Evolutionary conservation across 2,888 invertebrate genomes (phyloP).

Genomic region (Drosophila mayaguana): DNA sequence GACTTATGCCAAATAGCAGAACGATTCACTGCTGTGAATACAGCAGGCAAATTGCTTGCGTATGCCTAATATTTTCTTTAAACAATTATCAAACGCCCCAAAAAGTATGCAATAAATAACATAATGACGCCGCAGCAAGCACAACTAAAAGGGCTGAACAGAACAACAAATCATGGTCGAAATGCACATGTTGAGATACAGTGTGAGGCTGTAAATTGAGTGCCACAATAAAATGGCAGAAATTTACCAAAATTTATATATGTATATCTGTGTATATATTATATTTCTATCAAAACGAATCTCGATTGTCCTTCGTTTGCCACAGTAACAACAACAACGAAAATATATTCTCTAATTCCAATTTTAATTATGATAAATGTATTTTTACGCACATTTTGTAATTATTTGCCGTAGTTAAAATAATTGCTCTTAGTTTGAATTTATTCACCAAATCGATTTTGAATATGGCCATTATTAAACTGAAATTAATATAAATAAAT

Average conservation of each 20-base stretch:
- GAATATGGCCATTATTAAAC: too few species aligned
- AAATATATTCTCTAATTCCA: too few species aligned
- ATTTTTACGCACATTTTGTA: too few species aligned
- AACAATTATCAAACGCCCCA: conserved; percentile 76
- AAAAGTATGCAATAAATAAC: conserved; percentile 73
- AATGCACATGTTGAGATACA: conserved; percentile 40
- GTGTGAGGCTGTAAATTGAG: conserved; percentile 53
- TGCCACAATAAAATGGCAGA: conserved; percentile 60
- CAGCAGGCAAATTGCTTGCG: conserved; percentile 61
- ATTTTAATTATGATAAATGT: too few species aligned
- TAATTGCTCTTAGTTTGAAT: too few species aligned
- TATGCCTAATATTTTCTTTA: conserved; percentile 80
- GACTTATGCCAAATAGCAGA: conserved; percentile 59
- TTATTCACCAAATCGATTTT: too few species aligned
- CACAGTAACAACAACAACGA: too few species aligned
- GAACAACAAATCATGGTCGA: conserved; percentile 74
- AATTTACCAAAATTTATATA: conserved; percentile 10
- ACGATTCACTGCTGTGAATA: conserved; percentile 24
- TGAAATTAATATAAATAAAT: too few species aligned
- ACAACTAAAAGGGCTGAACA: conserved; percentile 27
- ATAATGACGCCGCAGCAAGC: conserved; percentile 38
- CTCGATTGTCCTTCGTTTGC: conserved; percentile 24
- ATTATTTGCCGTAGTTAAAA: too few species aligned
- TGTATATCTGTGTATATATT: neutral
- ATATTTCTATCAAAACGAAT: conserved; percentile 29